A percentile compares a stretch with the other conserved stretches of the same genome.
These are phyloP conservation scores for Pseudomyrmex dendroicus DNA, from an alignment of 1,140 invertebrate genomes.

Conservation along the genomic window DNA sequence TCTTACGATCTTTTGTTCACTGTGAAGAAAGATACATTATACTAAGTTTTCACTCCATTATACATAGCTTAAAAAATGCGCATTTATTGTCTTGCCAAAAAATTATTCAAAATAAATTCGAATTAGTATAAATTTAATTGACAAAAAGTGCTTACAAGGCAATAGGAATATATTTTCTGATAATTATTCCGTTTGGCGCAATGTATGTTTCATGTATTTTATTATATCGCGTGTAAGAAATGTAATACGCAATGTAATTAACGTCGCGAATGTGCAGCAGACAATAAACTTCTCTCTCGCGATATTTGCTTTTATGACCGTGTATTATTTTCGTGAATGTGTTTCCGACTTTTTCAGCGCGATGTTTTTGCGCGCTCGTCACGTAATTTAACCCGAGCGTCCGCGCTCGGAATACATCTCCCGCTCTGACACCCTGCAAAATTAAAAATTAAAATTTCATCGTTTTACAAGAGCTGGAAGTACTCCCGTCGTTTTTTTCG, in stretches of 20 bases:
- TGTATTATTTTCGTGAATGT: constrained; percentile 57
- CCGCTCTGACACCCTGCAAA: constrained; percentile 48
- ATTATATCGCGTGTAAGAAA: constrained; percentile 45
- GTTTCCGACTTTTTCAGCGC: constrained; percentile 46
- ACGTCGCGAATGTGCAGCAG: constrained; percentile 35
- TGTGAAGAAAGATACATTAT: background rate
- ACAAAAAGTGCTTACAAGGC: background rate
- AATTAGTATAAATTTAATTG: background rate
- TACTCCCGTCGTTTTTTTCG: constrained; percentile 48
- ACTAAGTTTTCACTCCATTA: too few relatives aligned
- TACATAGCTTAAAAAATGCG: too few relatives aligned
- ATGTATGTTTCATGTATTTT: background rate
- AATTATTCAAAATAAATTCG: background rate
- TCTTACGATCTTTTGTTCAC: constrained; percentile 15
- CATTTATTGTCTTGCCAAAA: background rate
- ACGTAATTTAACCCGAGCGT: constrained; percentile 63
- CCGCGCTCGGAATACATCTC: constrained; percentile 22
- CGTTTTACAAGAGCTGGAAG: constrained; percentile 59
- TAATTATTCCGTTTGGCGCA: background rate
- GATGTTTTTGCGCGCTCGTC: constrained; percentile 29
- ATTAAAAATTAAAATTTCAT: constrained; percentile 74
- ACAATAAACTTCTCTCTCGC: constrained; percentile 46
- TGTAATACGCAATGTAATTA: constrained; percentile 46
- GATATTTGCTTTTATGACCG: constrained; percentile 61
- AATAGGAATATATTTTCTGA: background rate